phyloP scores from a whole-genome alignment of 1,140 invertebrate species.

The Neotoxoptera formosana region DNA sequence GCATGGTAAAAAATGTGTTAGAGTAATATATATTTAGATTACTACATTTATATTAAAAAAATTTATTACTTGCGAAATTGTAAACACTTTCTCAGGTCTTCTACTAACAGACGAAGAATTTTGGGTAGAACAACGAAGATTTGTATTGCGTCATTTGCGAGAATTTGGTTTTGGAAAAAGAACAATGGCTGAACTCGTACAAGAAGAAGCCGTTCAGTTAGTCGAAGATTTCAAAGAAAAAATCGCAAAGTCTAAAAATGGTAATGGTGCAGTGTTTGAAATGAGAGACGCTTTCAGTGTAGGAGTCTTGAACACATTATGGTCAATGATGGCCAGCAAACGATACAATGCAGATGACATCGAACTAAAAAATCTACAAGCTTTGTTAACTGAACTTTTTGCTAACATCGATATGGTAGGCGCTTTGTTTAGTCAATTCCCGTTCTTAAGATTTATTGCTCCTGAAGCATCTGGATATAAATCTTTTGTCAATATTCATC shows the following conservation, averaged over 20 bases:
- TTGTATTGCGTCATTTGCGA: slow-evolving; percentile 78
- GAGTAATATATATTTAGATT: neutral
- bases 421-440: slow-evolving; percentile 79
- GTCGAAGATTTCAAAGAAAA: slow-evolving; percentile 67
- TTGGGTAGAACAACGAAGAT: slow-evolving; percentile 85
- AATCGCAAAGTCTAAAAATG: slow-evolving; percentile 61
- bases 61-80: neutral
- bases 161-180: slow-evolving; percentile 83
- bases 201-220: slow-evolving; percentile 72
- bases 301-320: slow-evolving; percentile 83
- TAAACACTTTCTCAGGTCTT: slow-evolving; percentile 65
- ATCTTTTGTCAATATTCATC: slow-evolving; percentile 73
- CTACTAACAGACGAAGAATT: slow-evolving; percentile 77
- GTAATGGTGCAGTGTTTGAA: slow-evolving; percentile 65
- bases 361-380: slow-evolving; percentile 73
- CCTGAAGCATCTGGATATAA: slow-evolving; percentile 80
- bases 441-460: slow-evolving; percentile 75
- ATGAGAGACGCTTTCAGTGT: slow-evolving; percentile 79
- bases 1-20: too few species aligned
- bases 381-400: slow-evolving; percentile 74
- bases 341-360: slow-evolving; percentile 70
- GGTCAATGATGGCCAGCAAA: slow-evolving; percentile 85
- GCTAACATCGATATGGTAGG: slow-evolving; percentile 80
- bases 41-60: neutral
- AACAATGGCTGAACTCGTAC: slow-evolving; percentile 76